A percentile compares a stretch with the other conserved stretches of the same genome.
Evolutionary conservation across 2,113 vertebrate species (phyloP).

Genomic region (Suncus etruscus): DNA sequence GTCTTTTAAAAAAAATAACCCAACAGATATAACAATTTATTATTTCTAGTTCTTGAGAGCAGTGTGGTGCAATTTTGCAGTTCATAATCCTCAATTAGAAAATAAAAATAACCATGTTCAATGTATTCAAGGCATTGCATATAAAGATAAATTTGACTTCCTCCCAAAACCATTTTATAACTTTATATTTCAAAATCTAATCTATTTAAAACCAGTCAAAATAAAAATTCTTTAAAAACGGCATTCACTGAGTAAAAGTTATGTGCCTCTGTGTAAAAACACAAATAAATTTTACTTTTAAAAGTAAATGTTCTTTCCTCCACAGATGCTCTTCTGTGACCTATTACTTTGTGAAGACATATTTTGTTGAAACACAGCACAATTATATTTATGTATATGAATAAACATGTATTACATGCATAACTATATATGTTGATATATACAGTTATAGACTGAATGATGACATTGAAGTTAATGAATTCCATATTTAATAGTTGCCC

Average conservation of each 20-base stretch:
- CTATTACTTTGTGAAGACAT: not conserved
- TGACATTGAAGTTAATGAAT: not conserved
- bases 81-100: not conserved
- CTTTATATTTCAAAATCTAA: slow-evolving; percentile 17
- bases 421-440: not conserved
- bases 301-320: not conserved
- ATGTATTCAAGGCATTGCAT: not conserved
- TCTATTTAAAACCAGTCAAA: not conserved
- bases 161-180: not conserved
- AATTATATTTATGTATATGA: not conserved
- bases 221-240: not conserved
- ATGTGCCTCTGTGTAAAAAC: not conserved
- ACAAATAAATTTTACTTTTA: not conserved
- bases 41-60: too few relatives aligned
- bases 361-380: slow-evolving; percentile 3
- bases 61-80: not conserved
- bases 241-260: not conserved
- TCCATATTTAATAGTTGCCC: not conserved
- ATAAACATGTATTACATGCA: not conserved
- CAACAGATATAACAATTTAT: not conserved
- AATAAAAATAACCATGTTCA: not conserved
- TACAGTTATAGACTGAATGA: not conserved
- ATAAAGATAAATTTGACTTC: not conserved
- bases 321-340: not conserved
- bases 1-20: not conserved